A percentile compares a stretch with the other conserved stretches of the same genome.
These are phyloP conservation scores for Macrophya annulata DNA, from an alignment of 2,888 invertebrate species.

Conservation along the genomic window DNA sequence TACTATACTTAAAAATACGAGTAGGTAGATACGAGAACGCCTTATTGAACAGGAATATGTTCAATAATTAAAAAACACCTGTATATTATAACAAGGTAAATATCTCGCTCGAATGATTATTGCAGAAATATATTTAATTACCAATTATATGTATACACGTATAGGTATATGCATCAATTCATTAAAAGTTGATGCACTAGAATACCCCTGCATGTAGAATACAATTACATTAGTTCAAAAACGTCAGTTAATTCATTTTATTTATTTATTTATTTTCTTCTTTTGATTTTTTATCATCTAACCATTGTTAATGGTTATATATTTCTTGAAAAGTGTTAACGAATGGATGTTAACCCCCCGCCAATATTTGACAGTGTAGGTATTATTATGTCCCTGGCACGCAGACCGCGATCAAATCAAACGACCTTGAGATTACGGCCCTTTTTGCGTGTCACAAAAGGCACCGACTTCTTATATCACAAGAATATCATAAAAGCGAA, in stretches of 20 bases:
- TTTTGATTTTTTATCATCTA: too few relatives aligned
- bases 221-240: background rate
- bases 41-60: slow-evolving; percentile 24
- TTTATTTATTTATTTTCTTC: background rate
- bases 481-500: background rate
- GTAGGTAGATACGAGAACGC: background rate
- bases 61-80: slow-evolving; percentile 20
- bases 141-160: background rate
- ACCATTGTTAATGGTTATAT: too few relatives aligned
- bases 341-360: background rate
- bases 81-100: slow-evolving; percentile 9
- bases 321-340: background rate
- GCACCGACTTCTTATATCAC: background rate
- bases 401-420: background rate
- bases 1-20: background rate
- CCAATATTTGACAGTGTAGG: background rate
- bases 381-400: background rate
- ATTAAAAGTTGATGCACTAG: background rate
- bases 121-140: background rate
- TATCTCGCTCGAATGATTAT: slow-evolving; percentile 24
- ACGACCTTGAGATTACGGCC: slow-evolving; percentile 15
- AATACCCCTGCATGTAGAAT: background rate
- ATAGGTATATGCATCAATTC: background rate
- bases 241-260: background rate
- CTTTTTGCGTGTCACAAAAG: slow-evolving; percentile 13